Evolutionary conservation across 1,140 invertebrate species (phyloP).

Genomic region (Triops cancriformis): DNA sequence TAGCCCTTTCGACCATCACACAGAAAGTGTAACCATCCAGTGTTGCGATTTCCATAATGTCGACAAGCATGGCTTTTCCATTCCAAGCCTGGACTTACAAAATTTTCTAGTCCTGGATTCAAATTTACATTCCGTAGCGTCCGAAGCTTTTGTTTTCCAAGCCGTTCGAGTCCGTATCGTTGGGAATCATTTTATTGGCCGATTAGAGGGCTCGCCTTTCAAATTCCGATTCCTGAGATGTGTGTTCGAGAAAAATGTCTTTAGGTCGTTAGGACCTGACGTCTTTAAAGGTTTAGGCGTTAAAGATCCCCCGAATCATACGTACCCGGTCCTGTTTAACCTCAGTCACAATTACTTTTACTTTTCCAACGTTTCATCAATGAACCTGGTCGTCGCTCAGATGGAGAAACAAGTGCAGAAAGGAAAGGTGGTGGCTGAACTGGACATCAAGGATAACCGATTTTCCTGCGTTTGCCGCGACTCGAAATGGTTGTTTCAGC

Average conservation of each 20-base stretch:
- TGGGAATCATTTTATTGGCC: neutral
- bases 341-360: neutral
- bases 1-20: neutral
- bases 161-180: neutral
- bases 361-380: neutral
- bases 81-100: neutral
- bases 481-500: neutral
- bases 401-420: neutral
- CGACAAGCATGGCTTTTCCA: neutral
- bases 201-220: neutral
- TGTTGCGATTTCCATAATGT: neutral
- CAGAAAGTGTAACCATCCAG: neutral
- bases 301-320: neutral
- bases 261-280: neutral
- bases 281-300: neutral
- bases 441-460: neutral
- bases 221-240: neutral
- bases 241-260: neutral
- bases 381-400: neutral
- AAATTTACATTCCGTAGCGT: neutral
- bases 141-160: neutral
- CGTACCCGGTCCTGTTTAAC: neutral
- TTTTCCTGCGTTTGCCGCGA: neutral
- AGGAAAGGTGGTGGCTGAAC: neutral
- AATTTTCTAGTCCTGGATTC: neutral